phyloP scores from a whole-genome alignment of 2,113 vertebrate species.

The Eurypyga helias region DNA sequence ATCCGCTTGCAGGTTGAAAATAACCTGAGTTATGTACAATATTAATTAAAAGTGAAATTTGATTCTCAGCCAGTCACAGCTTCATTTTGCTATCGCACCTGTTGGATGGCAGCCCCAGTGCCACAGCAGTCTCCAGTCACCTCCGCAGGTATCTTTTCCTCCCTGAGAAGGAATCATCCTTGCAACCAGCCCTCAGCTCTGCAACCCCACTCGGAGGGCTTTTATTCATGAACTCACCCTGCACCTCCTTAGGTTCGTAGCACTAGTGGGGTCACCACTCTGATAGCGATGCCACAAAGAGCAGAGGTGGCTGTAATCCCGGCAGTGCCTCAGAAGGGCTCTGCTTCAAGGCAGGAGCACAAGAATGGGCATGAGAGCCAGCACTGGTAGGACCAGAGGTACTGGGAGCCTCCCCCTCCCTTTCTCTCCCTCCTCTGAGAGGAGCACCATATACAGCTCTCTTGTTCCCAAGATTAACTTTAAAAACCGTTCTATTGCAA shows the following conservation, averaged over 20 bases:
- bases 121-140: not conserved
- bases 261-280: not conserved
- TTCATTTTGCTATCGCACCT: not conserved
- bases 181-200: not conserved
- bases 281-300: fast-evolving
- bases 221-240: not conserved
- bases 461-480: not conserved
- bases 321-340: not conserved
- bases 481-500: not conserved
- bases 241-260: not conserved
- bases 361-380: not conserved
- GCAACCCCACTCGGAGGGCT: not conserved
- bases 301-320: not conserved
- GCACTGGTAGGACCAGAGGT: not conserved
- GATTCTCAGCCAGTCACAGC: not conserved
- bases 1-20: not conserved
- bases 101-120: not conserved
- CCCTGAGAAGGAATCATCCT: not conserved
- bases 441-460: not conserved
- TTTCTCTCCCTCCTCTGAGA: not conserved
- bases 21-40: not conserved
- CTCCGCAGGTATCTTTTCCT: not conserved
- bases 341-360: not conserved
- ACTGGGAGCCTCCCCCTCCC: not conserved
- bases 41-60: not conserved